Conservation (phyloP, 2,888 invertebrate genomes). For the Pollenia labialis region DNA sequence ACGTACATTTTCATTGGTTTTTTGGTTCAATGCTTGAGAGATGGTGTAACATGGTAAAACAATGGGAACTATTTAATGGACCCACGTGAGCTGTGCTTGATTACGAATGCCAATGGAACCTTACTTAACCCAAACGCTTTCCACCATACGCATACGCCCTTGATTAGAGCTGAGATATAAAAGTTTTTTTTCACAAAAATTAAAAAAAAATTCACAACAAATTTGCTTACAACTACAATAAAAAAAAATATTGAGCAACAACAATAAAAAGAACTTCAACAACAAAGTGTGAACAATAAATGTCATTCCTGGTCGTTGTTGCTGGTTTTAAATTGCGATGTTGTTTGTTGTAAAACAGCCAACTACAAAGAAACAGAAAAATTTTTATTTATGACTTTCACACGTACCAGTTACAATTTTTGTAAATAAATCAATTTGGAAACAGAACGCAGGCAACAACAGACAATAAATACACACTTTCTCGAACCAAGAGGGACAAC, state of each 20-base stretch:
- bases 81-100: too few relatives aligned
- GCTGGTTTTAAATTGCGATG: slow-evolving; percentile 40
- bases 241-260: slow-evolving; percentile 20
- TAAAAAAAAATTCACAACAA: slow-evolving; percentile 35
- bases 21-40: too few relatives aligned
- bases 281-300: slow-evolving; percentile 69
- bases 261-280: slow-evolving; percentile 25
- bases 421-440: slow-evolving; percentile 72
- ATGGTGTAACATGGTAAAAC: too few relatives aligned
- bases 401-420: slow-evolving; percentile 71
- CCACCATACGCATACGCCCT: background rate
- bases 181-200: background rate
- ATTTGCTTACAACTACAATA: slow-evolving; percentile 46
- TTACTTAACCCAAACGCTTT: background rate
- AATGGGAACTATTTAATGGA: too few relatives aligned
- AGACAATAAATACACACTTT: background rate
- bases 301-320: slow-evolving; percentile 50
- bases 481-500: slow-evolving; percentile 5
- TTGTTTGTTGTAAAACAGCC: slow-evolving; percentile 26
- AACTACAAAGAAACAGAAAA: slow-evolving; percentile 46
- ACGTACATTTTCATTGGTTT: too few relatives aligned
- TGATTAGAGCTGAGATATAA: slow-evolving; percentile 24
- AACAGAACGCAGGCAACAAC: slow-evolving; percentile 39
- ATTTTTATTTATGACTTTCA: slow-evolving; percentile 72
- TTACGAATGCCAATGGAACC: too few relatives aligned